phyloP scores from a whole-genome alignment of 92 coral and sea anemone species.

The Siderastrea siderea region DNA sequence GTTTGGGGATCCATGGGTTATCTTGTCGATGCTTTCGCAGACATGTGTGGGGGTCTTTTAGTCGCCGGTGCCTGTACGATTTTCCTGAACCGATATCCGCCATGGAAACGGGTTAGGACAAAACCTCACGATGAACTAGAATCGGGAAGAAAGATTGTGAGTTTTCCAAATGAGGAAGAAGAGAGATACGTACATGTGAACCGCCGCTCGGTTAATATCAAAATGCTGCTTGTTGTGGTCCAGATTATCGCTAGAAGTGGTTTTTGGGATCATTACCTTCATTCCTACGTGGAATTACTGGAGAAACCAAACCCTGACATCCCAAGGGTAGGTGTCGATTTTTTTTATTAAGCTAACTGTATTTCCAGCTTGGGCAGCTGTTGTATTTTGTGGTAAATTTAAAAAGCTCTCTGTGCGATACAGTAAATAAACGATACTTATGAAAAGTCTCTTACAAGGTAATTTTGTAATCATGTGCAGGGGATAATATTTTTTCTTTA shows the following conservation, averaged over 20 bases:
- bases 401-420: too few relatives aligned
- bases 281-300: slow-evolving; percentile 81
- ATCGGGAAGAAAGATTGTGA: slow-evolving; percentile 61
- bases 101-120: slow-evolving; percentile 73
- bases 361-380: not conserved
- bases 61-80: slow-evolving; percentile 78
- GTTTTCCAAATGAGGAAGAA: slow-evolving; percentile 50
- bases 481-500: too few relatives aligned
- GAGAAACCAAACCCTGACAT: slow-evolving; percentile 78
- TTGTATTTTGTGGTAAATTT: too few relatives aligned
- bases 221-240: slow-evolving; percentile 71
- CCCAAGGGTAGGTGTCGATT: slow-evolving; percentile 73
- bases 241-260: slow-evolving; percentile 82
- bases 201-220: slow-evolving; percentile 79
- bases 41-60: slow-evolving; percentile 85
- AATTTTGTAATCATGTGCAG: too few relatives aligned
- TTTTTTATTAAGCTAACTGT: not conserved
- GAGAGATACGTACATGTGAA: slow-evolving; percentile 68
- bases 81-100: slow-evolving; percentile 81
- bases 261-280: slow-evolving; percentile 87
- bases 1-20: slow-evolving; percentile 96
- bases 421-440: too few relatives aligned
- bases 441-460: too few relatives aligned
- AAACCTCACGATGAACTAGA: slow-evolving; percentile 76
- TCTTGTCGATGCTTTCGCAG: slow-evolving; percentile 88